These are phyloP conservation scores for Trachelipus rathkii DNA, from an alignment of 1,140 invertebrate species.

Conservation along the genomic window DNA sequence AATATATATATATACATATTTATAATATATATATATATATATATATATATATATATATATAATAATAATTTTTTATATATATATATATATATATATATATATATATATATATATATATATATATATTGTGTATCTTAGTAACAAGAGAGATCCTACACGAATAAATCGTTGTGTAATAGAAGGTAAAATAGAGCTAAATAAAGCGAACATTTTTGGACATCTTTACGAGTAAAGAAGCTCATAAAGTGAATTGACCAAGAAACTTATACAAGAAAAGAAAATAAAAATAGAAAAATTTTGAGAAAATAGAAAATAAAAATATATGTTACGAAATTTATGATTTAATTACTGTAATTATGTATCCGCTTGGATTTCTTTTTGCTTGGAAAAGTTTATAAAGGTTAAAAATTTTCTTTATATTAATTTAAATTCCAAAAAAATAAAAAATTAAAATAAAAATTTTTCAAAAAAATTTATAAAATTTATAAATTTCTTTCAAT, in stretches of 20 bases:
- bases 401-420: no score
- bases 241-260: slow-evolving; percentile 1
- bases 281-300: not conserved
- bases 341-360: not conserved
- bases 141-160: not conserved
- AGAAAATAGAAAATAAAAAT: not conserved
- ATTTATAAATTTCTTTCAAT: no score
- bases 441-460: no score
- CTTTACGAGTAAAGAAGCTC: not conserved
- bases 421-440: not conserved
- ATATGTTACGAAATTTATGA: not conserved
- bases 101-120: not conserved
- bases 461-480: no score
- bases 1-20: no score
- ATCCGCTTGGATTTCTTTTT: not conserved
- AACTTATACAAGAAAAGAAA: not conserved
- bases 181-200: not conserved
- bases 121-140: not conserved
- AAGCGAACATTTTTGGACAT: not conserved
- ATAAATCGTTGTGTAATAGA: slow-evolving; percentile 1
- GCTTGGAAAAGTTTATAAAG: no score
- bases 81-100: no score
- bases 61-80: no score
- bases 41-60: no score
- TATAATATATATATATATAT: no score